Base-by-base conservation (phyloP, 2,113 vertebrate species). In the Microtus montanus region DNA sequence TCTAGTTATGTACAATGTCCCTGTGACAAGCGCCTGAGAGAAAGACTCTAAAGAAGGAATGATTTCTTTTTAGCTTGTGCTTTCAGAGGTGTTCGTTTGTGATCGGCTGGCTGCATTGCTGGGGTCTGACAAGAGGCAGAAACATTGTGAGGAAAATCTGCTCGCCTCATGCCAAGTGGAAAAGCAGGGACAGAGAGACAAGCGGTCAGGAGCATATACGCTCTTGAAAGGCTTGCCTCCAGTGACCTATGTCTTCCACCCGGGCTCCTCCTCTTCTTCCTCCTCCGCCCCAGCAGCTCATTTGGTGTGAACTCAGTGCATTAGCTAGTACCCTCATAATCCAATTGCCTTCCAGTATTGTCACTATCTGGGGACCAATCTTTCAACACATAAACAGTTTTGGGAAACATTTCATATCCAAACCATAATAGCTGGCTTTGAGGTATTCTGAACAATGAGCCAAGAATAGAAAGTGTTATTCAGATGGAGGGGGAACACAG, bases 381-480 rank as follows among this genome's bases (percentile, higher is more conserved):
- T 44, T 35, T 85, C 38, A 24, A 33, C 84, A 49, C 47, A 28
- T 15, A 35, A 73, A 8, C 68, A n/a, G 30, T 87, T 73, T 38
- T 22, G 64, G 35, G 47, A 73, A 52, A 17, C 33, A 54, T 52
- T 26, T 87, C 4, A 15, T 87, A 28, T 38, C 35, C 22, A 73
- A 70, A n/a, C 33, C 68, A 41, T 24, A 44, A 41, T 52, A 52
- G 26, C 49, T 74, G 30, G n/a, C 47, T 74, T 7, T 52, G 38
- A 84, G 58, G 10, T 61, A 86, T 85, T 90, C 47, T 91, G 38
- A 83, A 44, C 78, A 68, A 86, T 24, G n/a, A 19, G 35, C 47
- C 47, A 68, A 82, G 35, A 93, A 77, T 30, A 80, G 33, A 52
- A 26, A 91, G 24, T 84, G 64, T 85, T 71, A 71, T 84, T 95